Conservation (phyloP, 2,888 invertebrate species). For the Protonemura montana region DNA sequence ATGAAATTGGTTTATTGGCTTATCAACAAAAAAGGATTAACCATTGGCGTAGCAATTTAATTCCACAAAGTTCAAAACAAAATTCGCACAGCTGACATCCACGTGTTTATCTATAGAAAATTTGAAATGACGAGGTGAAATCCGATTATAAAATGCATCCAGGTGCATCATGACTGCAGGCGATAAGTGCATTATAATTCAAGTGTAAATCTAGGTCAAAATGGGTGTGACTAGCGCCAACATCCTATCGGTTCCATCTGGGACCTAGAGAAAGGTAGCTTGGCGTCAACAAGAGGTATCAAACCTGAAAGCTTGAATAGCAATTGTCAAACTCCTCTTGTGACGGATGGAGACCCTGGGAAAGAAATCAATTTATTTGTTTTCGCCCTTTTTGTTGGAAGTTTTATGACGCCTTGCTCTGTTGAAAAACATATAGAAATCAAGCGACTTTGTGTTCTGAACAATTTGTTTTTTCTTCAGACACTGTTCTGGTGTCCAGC, state of each 20-base stretch:
- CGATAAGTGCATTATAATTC: not conserved
- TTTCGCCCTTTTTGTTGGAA: not conserved
- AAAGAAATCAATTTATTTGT: not conserved
- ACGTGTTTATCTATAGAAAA: not conserved
- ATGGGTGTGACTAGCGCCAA: not conserved
- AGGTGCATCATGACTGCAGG: not conserved
- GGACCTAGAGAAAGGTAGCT: not conserved
- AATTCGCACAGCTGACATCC: not conserved
- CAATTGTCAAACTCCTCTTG: not conserved
- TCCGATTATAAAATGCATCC: not conserved
- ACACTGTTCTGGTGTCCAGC: not conserved
- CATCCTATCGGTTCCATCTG: not conserved
- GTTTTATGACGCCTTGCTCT: not conserved
- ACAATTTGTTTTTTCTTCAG: not conserved
- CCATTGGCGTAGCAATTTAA: not conserved
- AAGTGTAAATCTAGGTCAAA: not conserved
- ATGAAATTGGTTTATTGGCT: constrained; percentile 22
- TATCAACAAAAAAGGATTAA: not conserved
- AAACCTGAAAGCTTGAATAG: not conserved
- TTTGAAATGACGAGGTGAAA: not conserved
- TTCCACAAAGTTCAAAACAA: not conserved
- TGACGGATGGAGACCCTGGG: not conserved
- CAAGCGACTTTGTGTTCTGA: not conserved
- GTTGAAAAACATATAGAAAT: not conserved
- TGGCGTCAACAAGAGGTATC: not conserved